Evolutionary conservation across 2,113 vertebrate genomes (phyloP).

Genomic region (Phrynocephalus versicolor): DNA sequence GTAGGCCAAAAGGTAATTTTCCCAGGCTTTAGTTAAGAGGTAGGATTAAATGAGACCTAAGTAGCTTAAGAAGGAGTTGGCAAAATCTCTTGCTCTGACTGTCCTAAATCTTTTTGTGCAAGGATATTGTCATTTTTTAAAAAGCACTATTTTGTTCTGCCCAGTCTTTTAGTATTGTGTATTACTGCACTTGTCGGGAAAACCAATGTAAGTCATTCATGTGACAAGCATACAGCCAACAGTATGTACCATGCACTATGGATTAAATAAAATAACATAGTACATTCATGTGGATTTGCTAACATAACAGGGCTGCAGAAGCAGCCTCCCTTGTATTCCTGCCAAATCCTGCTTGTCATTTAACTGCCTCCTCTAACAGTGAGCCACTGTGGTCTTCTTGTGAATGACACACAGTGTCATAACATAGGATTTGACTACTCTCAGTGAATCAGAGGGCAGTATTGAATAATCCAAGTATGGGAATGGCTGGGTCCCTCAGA

Average conservation of each 20-base stretch:
- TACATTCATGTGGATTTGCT: slow-evolving; percentile 32
- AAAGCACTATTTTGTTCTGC: neutral
- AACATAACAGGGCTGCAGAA: slow-evolving; percentile 11
- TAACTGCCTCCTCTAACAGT: neutral
- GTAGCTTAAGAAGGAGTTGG: neutral
- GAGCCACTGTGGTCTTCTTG: slow-evolving; percentile 6
- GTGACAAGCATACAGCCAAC: neutral
- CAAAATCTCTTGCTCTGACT: neutral
- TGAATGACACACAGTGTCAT: no score
- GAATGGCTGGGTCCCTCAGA: no score
- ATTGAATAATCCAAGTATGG: no score
- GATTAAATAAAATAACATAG: slow-evolving; percentile 46
- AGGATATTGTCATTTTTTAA: neutral
- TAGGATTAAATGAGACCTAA: neutral
- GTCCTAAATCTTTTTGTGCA: neutral
- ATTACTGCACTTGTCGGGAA: slow-evolving; percentile 27
- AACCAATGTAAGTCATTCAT: slow-evolving; percentile 18
- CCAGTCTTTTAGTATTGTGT: neutral
- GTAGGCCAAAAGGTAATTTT: no score
- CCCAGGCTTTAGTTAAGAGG: neutral
- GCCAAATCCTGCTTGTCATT: slow-evolving; percentile 25
- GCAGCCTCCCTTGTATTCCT: neutral
- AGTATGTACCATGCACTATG: slow-evolving; percentile 13
- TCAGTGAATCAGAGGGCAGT: no score
- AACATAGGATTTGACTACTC: no score